phyloP scores from a whole-genome alignment of 2,888 invertebrate species.

The Orchesellides sinensis region DNA sequence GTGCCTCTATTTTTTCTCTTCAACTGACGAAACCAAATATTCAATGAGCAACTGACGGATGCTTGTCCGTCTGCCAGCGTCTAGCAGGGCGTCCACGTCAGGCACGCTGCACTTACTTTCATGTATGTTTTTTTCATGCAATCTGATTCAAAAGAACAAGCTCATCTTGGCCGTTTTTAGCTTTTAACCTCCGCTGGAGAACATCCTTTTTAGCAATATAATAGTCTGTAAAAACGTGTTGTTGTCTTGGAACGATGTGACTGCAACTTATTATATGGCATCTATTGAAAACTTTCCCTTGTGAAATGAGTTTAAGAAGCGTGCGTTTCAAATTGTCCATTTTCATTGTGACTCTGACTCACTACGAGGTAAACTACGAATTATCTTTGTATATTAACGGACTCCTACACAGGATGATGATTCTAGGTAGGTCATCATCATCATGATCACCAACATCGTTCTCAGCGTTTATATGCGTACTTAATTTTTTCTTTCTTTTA shows the following conservation, averaged over 20 bases:
- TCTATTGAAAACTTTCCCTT: neutral
- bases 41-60: neutral
- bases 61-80: neutral
- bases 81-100: constrained; percentile 36
- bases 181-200: constrained; percentile 40
- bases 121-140: no score
- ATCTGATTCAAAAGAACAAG: constrained; percentile 33
- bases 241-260: constrained; percentile 4
- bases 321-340: neutral
- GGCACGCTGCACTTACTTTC: neutral
- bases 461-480: no score
- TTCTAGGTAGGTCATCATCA: neutral
- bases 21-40: neutral
- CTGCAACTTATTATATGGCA: constrained; percentile 8
- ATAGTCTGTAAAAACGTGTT: constrained; percentile 46
- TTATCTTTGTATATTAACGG: neutral
- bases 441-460: no score
- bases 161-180: neutral
- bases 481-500: no score
- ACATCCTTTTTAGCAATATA: constrained; percentile 52
- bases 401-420: neutral
- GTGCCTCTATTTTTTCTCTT: neutral
- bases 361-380: neutral
- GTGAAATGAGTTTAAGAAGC: neutral
- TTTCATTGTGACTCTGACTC: neutral